Base-by-base conservation (phyloP, 2,797 vertebrate species). In the Anisognathus igniventris region DNA sequence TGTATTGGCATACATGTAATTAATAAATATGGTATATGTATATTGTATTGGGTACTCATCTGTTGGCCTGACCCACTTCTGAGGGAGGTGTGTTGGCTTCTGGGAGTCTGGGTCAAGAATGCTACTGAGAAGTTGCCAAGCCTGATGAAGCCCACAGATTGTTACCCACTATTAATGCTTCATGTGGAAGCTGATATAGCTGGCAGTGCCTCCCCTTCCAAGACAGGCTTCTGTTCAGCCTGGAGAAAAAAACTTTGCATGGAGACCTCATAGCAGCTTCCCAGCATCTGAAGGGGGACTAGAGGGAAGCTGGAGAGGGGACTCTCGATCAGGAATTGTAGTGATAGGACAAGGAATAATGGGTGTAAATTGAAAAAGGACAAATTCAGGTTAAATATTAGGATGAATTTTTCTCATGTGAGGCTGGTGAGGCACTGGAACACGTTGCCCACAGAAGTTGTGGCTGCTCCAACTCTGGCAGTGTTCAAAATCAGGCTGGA, bases 51-150 rank as follows among this genome's bases (percentile, higher is more conserved):
- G 33, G 33, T 51, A 56, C 13, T n/a, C 19, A 28, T 30, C n/a
- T 62, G 9, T 50, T 28, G 12, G 48, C 28, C n/a, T 50, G 28
- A 48, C 44, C 42, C 0, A 0, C 28, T 75, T 62, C n/a, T 0
- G 0, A 44, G 37, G 48, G 28, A 44, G 0, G 2, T n/a, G 5
- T 2, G 1, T 31, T 58, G 67, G 5, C n/a, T 65, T 33, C n/a
- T 57, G 30, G 37, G 24, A 72, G 44, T 19, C 44, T 44, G 60
- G 16, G 12, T 53, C 53, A 28, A 30, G 19, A 20, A 54, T 6
- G 9, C 20, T 40, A 12, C 40, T 5, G 6, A 37, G 40, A 54
- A 61, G 10, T 8, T 68, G 42, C 56, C 42, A 56, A 42, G 12
- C 37, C 28, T 62, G 28, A 24, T 57, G n/a, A 62, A 82, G 68